These are phyloP conservation scores for Dolichopus griseipennis DNA, from an alignment of 2,888 invertebrate genomes.

Conservation along the genomic window DNA sequence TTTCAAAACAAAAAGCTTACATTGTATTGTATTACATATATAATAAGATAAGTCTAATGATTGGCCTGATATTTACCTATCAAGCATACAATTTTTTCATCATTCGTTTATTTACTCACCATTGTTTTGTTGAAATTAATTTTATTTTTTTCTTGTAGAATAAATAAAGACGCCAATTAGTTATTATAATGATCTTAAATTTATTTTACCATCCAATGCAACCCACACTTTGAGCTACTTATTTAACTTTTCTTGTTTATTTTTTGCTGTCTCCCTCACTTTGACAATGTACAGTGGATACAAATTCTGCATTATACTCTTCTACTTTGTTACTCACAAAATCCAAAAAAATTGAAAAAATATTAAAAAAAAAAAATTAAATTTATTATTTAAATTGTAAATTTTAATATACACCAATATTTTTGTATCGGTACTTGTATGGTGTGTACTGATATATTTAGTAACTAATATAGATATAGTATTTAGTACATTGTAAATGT, in stretches of 20 bases:
- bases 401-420: background rate
- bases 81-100: too few species aligned
- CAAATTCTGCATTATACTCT: too few species aligned
- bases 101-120: too few species aligned
- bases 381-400: background rate
- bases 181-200: conserved; percentile 1
- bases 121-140: background rate
- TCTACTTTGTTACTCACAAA: too few species aligned
- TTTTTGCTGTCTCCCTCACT: background rate
- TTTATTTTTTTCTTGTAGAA: background rate
- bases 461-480: background rate
- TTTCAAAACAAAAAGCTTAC: too few species aligned
- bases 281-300: too few species aligned
- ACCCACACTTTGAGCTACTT: conserved; percentile 4
- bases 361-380: background rate
- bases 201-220: background rate
- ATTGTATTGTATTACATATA: too few species aligned
- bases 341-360: too few species aligned
- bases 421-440: background rate
- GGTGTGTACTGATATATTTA: background rate
- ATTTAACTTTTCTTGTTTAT: background rate
- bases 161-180: conserved; percentile 1
- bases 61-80: too few species aligned
- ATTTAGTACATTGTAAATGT: too few species aligned
- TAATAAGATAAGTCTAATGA: too few species aligned